Percentiles rank a stretch among this genome's conserved stretches.
Conservation (phyloP, 2,113 vertebrate genomes). For the Tinamus guttatus region DNA sequence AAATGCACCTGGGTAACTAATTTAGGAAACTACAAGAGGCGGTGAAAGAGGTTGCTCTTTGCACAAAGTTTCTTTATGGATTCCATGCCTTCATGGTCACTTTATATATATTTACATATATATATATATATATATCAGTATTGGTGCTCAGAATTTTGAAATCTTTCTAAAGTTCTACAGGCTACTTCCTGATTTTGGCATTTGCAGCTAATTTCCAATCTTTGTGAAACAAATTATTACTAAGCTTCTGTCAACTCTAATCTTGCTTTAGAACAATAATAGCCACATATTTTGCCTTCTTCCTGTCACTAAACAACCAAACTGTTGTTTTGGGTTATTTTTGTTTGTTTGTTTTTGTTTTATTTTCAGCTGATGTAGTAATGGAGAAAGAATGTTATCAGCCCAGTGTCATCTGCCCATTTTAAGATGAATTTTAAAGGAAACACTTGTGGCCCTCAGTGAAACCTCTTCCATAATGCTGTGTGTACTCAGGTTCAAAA, state of each 20-base stretch:
- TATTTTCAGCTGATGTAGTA: not conserved
- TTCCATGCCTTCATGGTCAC: not conserved
- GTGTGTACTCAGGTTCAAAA: not conserved
- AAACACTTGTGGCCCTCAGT: not conserved
- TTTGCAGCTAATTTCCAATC: not conserved
- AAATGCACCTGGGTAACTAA: not conserved
- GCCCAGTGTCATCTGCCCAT: not conserved
- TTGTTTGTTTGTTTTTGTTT: not conserved
- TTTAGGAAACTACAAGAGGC: not conserved
- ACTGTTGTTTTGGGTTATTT: not conserved
- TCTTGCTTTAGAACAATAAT: not conserved
- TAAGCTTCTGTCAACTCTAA: not conserved
- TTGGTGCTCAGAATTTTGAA: not conserved
- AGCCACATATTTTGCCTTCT: not conserved
- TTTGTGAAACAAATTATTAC: not conserved
- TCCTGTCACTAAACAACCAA: not conserved
- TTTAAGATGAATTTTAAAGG: not conserved
- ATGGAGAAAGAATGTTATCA: not conserved
- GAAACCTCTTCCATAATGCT: not conserved
- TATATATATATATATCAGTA: not conserved
- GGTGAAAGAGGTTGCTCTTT: not conserved
- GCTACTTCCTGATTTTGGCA: not conserved
- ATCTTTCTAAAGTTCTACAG: not conserved
- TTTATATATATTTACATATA: too few relatives aligned
- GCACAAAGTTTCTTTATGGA: not conserved